A percentile compares a stretch with the other conserved stretches of the same genome.
Conservation (phyloP, 2,113 vertebrate species). For the Megaleporinus macrocephalus region DNA sequence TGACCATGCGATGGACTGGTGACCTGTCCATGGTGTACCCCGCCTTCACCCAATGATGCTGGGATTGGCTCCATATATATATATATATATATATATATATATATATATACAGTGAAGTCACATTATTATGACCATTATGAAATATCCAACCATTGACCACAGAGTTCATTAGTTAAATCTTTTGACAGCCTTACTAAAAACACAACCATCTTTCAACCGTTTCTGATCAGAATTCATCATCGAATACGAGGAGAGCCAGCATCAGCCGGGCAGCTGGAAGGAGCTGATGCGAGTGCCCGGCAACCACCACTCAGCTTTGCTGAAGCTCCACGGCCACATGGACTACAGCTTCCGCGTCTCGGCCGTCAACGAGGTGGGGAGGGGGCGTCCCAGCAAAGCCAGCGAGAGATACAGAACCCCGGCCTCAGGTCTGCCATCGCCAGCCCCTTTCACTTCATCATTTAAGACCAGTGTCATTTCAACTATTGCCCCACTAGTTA, state of each 20-base stretch:
- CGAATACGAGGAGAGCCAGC: slow-evolving; percentile 87
- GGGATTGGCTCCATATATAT: too few species aligned
- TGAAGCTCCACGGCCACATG: slow-evolving; percentile 82
- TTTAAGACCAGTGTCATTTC: slow-evolving; percentile 21
- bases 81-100: too few species aligned
- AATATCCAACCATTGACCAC: too few species aligned
- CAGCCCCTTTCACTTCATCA: slow-evolving; percentile 18
- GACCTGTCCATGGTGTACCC: too few species aligned
- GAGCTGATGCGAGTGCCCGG: slow-evolving; percentile 78
- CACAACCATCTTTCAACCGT: background rate
- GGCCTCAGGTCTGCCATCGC: slow-evolving; percentile 78
- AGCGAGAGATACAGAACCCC: slow-evolving; percentile 85
- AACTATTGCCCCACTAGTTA: too few species aligned
- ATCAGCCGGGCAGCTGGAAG: slow-evolving; percentile 87
- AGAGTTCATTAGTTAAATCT: too few species aligned
- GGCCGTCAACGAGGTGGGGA: slow-evolving; percentile 84
- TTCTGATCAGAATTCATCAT: slow-evolving; percentile 86
- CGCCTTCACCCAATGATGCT: too few species aligned
- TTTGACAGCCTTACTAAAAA: too few species aligned
- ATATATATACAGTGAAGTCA: too few species aligned
- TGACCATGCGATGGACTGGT: too few species aligned
- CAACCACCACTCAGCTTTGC: slow-evolving; percentile 72
- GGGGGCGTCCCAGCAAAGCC: slow-evolving; percentile 79
- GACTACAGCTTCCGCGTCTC: slow-evolving; percentile 88
- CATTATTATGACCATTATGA: too few species aligned